These are phyloP conservation scores for Batillaria attramentaria DNA, from an alignment of 1,140 invertebrate species.

Conservation along the genomic window DNA sequence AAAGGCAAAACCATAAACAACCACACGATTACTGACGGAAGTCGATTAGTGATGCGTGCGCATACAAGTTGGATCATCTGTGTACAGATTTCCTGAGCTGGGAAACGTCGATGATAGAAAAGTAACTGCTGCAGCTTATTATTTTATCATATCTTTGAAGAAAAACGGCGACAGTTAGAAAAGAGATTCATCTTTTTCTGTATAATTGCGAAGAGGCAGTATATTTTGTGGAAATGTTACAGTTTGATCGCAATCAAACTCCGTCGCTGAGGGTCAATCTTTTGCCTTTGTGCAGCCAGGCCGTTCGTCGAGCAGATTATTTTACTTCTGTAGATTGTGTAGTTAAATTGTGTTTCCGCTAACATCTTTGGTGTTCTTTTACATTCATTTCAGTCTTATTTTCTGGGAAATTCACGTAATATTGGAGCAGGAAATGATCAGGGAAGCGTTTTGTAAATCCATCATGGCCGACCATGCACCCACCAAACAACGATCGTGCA, in stretches of 20 bases:
- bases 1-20: neutral
- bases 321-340: neutral
- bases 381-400: neutral
- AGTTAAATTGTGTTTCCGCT: neutral
- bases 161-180: neutral
- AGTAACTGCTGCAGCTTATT: neutral
- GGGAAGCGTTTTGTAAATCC: slow-evolving; percentile 1
- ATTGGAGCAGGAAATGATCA: neutral
- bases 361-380: neutral
- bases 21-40: neutral
- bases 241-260: neutral
- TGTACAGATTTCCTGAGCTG: slow-evolving; percentile 25
- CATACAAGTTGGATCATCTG: slow-evolving; percentile 25
- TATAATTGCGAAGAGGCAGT: neutral
- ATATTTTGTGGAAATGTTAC: neutral
- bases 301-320: neutral
- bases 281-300: neutral
- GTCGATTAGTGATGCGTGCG: slow-evolving; percentile 15
- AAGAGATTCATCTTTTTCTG: neutral
- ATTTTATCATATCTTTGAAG: neutral
- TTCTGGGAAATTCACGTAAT: neutral
- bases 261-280: neutral
- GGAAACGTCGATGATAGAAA: slow-evolving; percentile 29
- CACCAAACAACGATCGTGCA: neutral
- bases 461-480: slow-evolving; percentile 13